phyloP scores from a whole-genome alignment of 2,797 vertebrate species.

The Harpagifer antarcticus region DNA sequence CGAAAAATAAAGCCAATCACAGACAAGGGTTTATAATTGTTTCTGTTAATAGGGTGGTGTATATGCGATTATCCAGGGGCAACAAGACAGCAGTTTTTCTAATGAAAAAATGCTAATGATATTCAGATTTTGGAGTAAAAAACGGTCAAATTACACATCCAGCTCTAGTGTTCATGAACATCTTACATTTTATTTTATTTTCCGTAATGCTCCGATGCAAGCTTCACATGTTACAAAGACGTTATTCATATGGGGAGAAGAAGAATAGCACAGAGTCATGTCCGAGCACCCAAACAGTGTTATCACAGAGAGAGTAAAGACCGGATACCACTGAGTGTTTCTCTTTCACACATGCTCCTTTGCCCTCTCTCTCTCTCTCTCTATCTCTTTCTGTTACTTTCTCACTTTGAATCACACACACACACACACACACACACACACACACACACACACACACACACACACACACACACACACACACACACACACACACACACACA shows the following conservation, averaged over 20 bases:
- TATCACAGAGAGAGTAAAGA: slow-evolving; percentile 67
- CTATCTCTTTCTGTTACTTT: slow-evolving; percentile 53
- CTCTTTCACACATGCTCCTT: slow-evolving; percentile 33
- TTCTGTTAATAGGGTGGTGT: slow-evolving; percentile 22
- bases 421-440: slow-evolving; percentile 17
- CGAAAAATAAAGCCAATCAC: slow-evolving; percentile 54
- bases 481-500: slow-evolving; percentile 12
- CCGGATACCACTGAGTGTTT: slow-evolving; percentile 64
- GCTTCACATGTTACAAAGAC: slow-evolving; percentile 53
- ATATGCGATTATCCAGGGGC: slow-evolving; percentile 26
- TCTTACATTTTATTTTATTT: neutral
- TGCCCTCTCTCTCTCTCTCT: slow-evolving; percentile 35
- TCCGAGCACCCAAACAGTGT: slow-evolving; percentile 69
- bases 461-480: slow-evolving; percentile 4
- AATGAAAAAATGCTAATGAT: slow-evolving; percentile 4
- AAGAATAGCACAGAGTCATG: slow-evolving; percentile 48
- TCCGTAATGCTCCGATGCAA: slow-evolving; percentile 13
- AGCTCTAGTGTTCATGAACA: neutral
- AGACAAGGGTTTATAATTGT: slow-evolving; percentile 43
- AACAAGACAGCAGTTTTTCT: slow-evolving; percentile 3
- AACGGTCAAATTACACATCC: neutral
- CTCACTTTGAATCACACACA: slow-evolving; percentile 45
- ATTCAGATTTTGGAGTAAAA: slow-evolving; percentile 1
- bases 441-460: slow-evolving; percentile 4
- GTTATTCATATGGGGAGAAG: slow-evolving; percentile 48